These are phyloP conservation scores for Tragelaphus scriptus DNA, from an alignment of 2,113 vertebrate genomes.

Conservation along the genomic window DNA sequence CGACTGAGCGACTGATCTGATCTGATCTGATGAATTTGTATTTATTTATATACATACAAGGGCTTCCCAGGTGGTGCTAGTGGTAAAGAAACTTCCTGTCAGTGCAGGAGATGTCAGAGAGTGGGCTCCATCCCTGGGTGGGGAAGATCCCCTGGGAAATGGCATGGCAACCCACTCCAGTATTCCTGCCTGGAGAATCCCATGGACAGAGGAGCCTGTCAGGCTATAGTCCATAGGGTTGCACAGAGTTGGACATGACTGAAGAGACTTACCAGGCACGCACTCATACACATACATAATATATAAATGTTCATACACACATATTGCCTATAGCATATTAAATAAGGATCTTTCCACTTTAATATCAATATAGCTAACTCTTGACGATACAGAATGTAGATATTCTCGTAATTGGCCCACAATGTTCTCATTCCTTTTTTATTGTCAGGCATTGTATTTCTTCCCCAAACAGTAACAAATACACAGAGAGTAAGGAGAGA, in stretches of 20 bases:
- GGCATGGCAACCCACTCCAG: not conserved
- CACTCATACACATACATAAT: not conserved
- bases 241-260: not conserved
- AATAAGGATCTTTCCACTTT: not conserved
- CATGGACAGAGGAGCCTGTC: not conserved
- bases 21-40: not conserved
- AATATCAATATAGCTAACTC: not conserved
- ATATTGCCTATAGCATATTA: not conserved
- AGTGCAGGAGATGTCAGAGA: not conserved
- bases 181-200: not conserved
- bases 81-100: not conserved
- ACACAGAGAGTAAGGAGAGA: not conserved
- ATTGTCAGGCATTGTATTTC: not conserved
- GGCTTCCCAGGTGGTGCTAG: not conserved
- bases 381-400: not conserved
- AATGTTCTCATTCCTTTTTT: not conserved
- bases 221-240: not conserved
- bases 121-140: not conserved
- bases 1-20: too few species aligned
- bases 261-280: rapidly evolving
- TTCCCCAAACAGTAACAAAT: not conserved
- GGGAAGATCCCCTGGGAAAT: not conserved
- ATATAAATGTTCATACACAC: not conserved
- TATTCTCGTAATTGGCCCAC: not conserved
- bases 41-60: not conserved